Evolutionary conservation across 2,888 invertebrate species (phyloP).

Genomic region (Macroteleia sp.): DNA sequence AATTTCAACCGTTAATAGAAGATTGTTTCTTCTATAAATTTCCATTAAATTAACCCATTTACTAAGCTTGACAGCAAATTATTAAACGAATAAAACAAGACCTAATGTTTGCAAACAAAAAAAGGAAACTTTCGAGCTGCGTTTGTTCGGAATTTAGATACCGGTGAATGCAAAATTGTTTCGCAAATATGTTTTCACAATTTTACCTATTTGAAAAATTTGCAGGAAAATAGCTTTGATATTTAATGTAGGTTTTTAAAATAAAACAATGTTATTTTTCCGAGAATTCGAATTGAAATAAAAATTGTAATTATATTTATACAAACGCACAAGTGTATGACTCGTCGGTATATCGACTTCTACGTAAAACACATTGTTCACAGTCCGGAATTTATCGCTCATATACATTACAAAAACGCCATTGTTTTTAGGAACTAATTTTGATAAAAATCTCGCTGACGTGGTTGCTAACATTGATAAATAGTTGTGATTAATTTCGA

Average conservation of each 20-base stretch:
- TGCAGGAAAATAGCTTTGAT: background rate
- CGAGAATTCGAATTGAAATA: background rate
- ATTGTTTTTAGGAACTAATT: slow-evolving; percentile 31
- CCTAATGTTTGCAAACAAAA: slow-evolving; percentile 13
- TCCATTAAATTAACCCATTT: slow-evolving; percentile 46
- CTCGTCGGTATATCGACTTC: slow-evolving; percentile 29
- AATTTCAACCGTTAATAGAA: slow-evolving; percentile 20
- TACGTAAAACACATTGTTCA: slow-evolving; percentile 27
- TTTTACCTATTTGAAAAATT: background rate
- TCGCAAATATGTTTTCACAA: background rate
- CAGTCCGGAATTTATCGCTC: slow-evolving; percentile 12
- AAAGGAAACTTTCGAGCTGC: slow-evolving; percentile 10
- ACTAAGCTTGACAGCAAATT: slow-evolving; percentile 28
- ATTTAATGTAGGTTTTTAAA: slow-evolving; percentile 3
- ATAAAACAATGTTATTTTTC: background rate
- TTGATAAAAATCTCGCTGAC: slow-evolving; percentile 5
- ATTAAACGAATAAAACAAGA: slow-evolving; percentile 17
- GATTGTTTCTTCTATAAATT: slow-evolving; percentile 20
- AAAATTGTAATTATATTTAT: background rate
- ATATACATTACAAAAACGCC: slow-evolving; percentile 12
- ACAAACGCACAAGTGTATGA: background rate
- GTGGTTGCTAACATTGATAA: background rate
- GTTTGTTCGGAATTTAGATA: background rate
- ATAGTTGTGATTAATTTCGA: slow-evolving; percentile 31
- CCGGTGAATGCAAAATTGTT: slow-evolving; percentile 26